phyloP scores from a whole-genome alignment of 2,113 vertebrate genomes.

The Andinoacara biseriatus region DNA sequence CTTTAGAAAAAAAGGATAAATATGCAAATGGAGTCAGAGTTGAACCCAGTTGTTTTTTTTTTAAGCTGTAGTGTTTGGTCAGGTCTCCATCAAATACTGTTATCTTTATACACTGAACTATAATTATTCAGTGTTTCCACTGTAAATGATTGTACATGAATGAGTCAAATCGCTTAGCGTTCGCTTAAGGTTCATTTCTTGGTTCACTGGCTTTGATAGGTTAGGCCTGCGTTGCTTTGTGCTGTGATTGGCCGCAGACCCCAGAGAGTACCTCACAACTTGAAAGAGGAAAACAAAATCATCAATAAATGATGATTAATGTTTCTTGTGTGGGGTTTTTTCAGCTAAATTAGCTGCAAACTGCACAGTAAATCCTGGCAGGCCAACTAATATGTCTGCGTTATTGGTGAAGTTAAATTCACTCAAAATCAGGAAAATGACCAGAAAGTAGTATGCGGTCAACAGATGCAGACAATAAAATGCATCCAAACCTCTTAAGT shows the following conservation, averaged over 20 bases:
- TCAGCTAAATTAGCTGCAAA: background rate
- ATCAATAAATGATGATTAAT: background rate
- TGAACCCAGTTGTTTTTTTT: background rate
- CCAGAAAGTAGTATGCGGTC: background rate
- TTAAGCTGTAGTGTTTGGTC: background rate
- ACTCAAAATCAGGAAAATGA: constrained; percentile 7
- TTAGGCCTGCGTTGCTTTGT: background rate
- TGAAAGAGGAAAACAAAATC: background rate
- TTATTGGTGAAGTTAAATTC: background rate
- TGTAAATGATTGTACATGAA: constrained; percentile 50
- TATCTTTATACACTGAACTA: background rate
- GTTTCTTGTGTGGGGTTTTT: constrained; percentile 1
- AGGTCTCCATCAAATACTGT: background rate
- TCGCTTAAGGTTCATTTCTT: constrained; percentile 42
- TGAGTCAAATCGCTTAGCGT: constrained; percentile 27
- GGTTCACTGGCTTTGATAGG: constrained; percentile 39
- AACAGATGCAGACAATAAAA: constrained; percentile 37
- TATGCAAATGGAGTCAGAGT: constrained; percentile 1
- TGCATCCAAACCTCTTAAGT: background rate
- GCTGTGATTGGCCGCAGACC: constrained; percentile 43
- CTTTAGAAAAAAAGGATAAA: background rate
- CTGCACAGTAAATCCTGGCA: background rate
- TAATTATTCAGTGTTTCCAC: constrained; percentile 53
- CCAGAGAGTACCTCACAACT: background rate
- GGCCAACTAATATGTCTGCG: background rate